Evolutionary conservation across 2,888 invertebrate genomes (phyloP), one percentile per base, ranked within the genome.

Genomic region (Ornithoptera alexandrae): DNA sequence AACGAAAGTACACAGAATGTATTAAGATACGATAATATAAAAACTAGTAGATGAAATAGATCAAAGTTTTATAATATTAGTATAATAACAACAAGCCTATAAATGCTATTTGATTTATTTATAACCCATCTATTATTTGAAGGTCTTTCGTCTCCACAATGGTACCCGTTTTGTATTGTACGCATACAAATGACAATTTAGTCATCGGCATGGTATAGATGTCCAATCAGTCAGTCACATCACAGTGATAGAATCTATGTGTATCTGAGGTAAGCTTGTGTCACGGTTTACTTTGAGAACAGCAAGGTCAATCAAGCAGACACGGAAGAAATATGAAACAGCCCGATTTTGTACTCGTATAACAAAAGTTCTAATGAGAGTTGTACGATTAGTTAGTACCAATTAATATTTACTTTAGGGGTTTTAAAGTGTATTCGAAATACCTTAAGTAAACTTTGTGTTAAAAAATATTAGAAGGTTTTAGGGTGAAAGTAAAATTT

Each of bases 181-280:
- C 70, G 80, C 77, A 81, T 82, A 79, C 78, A 77, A 78, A 81
- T 79, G 75, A 56, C 73, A 71, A 72, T 71, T 74, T 72, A 69
- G 68, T 65, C 65, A 69, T 60, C 46, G 58, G 64, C 70, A 71
- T 30, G 30, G 30, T 65, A 58, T 62, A 64, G 67, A 64, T 64
- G 67, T 66, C 72, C 73, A 72, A 77, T 76, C 74, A 73, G 68
- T 72, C 69, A 77, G 76, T 68, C 77, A 71, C n/a, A 69, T 73
- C 76, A 76, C 71, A 74, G 65, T 66, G 67, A 70, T 68, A 62
- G 56, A 67, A 56, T 65, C 64, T 66, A 63, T 67, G 46, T 46
- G 8, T 46, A 30, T 69, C 64, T 67, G 62, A 64, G 12, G 67
- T 50, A 65, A 58, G 61, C 20, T 57, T 61, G 58, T 69, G 62